Conservation (phyloP, 2,797 vertebrate genomes). For the Moxostoma hubbsi region DNA sequence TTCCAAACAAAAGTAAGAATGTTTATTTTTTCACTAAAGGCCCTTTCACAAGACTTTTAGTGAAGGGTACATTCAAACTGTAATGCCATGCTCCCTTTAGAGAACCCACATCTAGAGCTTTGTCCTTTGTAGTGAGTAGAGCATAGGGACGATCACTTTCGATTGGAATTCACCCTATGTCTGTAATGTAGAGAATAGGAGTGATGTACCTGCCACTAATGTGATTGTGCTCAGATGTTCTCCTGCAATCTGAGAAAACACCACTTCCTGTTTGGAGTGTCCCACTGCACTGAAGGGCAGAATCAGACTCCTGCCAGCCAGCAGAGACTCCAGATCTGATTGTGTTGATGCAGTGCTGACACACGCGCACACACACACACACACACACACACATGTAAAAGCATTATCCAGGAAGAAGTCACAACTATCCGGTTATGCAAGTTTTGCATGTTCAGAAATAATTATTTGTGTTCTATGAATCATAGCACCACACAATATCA, state of each 20-base stretch:
- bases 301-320: slow-evolving; percentile 81
- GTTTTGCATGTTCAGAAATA: neutral
- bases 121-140: too few species aligned
- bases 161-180: too few species aligned
- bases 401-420: too few species aligned
- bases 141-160: too few species aligned
- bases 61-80: too few species aligned
- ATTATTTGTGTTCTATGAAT: too few species aligned
- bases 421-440: neutral
- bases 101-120: too few species aligned
- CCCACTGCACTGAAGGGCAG: slow-evolving; percentile 87
- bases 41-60: too few species aligned
- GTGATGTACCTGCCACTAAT: slow-evolving; percentile 86
- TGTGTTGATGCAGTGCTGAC: slow-evolving; percentile 83
- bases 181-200: neutral
- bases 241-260: slow-evolving; percentile 85
- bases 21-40: too few species aligned
- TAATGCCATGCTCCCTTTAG: too few species aligned
- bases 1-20: too few species aligned
- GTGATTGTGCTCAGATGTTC: slow-evolving; percentile 77
- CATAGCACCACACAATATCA: too few species aligned
- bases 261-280: slow-evolving; percentile 91
- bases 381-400: slow-evolving; percentile 20
- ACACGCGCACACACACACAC: slow-evolving; percentile 33
- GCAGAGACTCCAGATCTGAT: slow-evolving; percentile 79